Percentiles rank a stretch among this genome's conserved stretches.
Evolutionary conservation across 2,113 vertebrate species (phyloP).

Genomic region (Octodon degus): DNA sequence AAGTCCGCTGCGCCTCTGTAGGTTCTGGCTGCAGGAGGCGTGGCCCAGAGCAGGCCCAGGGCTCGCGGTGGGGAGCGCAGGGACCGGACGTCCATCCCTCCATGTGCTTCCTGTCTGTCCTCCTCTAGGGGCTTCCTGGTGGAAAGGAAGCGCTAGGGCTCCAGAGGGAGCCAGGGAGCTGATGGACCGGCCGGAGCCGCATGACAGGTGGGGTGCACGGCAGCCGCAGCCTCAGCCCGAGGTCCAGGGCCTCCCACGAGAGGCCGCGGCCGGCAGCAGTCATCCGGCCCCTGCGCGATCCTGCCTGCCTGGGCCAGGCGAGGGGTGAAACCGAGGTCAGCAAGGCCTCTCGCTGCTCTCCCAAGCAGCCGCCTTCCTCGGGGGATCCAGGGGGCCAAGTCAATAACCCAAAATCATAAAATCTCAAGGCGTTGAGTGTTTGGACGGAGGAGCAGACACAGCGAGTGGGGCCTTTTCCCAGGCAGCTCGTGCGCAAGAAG

Average conservation of each 20-base stretch:
- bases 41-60: not conserved
- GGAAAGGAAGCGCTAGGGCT: not conserved
- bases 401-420: conserved; percentile 79
- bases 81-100: rapidly evolving
- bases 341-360: conserved; percentile 27
- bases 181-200: not conserved
- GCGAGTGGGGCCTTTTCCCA: conserved; percentile 71
- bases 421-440: conserved; percentile 70
- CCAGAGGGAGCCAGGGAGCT: not conserved
- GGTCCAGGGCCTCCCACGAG: not conserved
- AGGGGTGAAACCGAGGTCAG: conserved; percentile 74
- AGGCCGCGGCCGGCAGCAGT: not conserved
- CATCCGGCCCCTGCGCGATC: not conserved
- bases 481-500: conserved; percentile 68
- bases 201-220: not conserved
- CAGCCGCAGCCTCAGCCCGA: not conserved
- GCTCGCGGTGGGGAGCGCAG: not conserved
- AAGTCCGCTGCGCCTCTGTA: not conserved
- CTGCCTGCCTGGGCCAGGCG: not conserved
- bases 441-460: conserved; percentile 67
- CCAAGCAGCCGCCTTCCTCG: conserved; percentile 63
- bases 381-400: conserved; percentile 74
- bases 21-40: not conserved
- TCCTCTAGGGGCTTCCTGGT: not conserved
- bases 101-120: not conserved